Conservation (phyloP, 2,797 vertebrate genomes). For the Gallinago stenura region DNA sequence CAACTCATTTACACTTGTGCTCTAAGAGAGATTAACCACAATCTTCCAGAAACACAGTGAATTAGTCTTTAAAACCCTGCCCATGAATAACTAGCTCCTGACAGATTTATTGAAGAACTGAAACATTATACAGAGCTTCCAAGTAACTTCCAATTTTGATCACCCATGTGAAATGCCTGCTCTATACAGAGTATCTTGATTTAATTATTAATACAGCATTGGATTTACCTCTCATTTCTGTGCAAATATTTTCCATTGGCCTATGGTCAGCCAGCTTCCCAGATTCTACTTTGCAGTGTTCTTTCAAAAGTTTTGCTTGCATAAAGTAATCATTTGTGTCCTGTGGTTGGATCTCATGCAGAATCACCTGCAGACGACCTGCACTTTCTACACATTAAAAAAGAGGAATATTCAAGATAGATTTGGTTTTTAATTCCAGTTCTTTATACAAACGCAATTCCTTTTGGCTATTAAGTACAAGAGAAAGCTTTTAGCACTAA, state of each 20-base stretch:
- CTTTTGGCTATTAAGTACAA: neutral
- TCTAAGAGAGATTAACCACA: neutral
- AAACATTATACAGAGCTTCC: neutral
- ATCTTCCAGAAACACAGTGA: neutral
- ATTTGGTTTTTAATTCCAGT: neutral
- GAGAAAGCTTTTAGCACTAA: neutral
- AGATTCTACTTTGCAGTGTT: conserved; percentile 59
- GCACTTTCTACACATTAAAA: conserved; percentile 82
- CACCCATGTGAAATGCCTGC: neutral
- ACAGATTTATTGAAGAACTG: neutral
- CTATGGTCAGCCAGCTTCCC: conserved; percentile 47
- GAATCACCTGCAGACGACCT: conserved; percentile 87
- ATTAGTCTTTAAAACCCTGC: neutral
- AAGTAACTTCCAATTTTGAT: neutral
- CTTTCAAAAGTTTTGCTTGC: conserved; percentile 85
- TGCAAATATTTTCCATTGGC: conserved; percentile 3
- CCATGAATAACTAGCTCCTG: neutral
- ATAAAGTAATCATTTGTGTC: conserved; percentile 94
- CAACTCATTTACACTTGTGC: neutral
- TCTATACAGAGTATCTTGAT: neutral
- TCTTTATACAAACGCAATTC: neutral
- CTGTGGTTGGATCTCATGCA: conserved; percentile 92
- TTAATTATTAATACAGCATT: conserved; percentile 21
- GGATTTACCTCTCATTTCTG: conserved; percentile 75
- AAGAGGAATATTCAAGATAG: neutral